Evolutionary conservation across 2,888 invertebrate genomes (phyloP), one percentile per base, ranked within the genome.

Genomic region (Synergus laeviventris): DNA sequence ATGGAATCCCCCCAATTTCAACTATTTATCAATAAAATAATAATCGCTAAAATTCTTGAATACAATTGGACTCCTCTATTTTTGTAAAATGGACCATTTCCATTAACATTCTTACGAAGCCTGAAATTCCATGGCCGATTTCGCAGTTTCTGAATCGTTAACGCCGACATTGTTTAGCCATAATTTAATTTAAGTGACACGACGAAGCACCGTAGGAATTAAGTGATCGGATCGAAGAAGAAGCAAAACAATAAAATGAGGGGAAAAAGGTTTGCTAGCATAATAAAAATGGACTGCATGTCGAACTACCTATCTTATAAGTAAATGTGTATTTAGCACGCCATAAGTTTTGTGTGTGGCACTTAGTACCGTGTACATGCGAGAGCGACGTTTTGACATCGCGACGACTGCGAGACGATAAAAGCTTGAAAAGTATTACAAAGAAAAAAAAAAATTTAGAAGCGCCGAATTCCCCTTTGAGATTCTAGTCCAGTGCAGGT

Each of bases 301-400:
- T 70, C 70, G 49, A 70, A 66, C n/a, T 70, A 70, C 31, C 70
- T 70, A 70, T 70, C 31, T n/a, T 45, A 70, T 70, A 66, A 45
- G 49, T 70, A 45, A 45, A 49, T 64, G 64, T 70, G 49, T 70
- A 49, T 70, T 49, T 70, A 70, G 70, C 70, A 70, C 45, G 70
- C 70, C 76, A 74, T 77, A 78, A 79, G 77, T 74, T 61, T 66
- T 76, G 74, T 73, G 78, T 76, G 73, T 81, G 66, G 75, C 75
- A 45, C 73, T 62, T 62, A 73, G 59, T 73, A 74, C 76, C 73
- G 77, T 78, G 60, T 66, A 76, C 66, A 60, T 66, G 74, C 73
- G 73, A 78, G 74, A 75, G 76, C 79, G 79, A 75, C n/a, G 31
- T 49, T 70, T 70, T 12, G 49, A 49, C 12, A 45, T 31, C 70